Percentiles rank a stretch among this genome's conserved stretches.
Conservation (phyloP, 2,113 vertebrate genomes). For the Aythya baeri region DNA sequence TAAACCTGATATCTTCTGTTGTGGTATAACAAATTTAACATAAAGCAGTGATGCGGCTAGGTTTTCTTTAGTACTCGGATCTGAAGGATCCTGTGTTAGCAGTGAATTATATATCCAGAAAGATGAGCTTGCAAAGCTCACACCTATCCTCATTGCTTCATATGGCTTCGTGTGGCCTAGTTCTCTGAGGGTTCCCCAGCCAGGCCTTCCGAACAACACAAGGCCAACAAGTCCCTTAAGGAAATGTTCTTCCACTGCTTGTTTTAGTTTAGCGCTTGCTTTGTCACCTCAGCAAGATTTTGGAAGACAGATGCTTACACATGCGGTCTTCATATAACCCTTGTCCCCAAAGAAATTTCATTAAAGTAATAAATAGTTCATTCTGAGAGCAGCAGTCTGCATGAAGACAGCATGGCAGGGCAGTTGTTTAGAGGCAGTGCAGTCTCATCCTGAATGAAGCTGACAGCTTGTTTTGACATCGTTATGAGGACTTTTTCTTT, state of each 20-base stretch:
- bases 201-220: background rate
- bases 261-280: background rate
- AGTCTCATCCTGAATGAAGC: background rate
- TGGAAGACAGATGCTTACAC: rapidly evolving
- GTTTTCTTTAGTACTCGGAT: background rate
- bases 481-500: background rate
- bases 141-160: background rate
- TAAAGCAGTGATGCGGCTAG: background rate
- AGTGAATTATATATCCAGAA: background rate
- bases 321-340: background rate
- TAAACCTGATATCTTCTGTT: constrained; percentile 2
- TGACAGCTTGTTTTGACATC: background rate
- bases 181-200: background rate
- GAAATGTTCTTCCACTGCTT: background rate
- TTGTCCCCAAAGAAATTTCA: background rate
- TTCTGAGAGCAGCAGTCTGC: background rate
- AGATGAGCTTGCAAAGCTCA: background rate
- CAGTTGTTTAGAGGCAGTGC: background rate
- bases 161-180: background rate
- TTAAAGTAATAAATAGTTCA: background rate
- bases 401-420: background rate
- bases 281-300: background rate
- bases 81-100: background rate
- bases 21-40: background rate
- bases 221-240: background rate